A percentile compares a stretch with the other conserved stretches of the same genome.
phyloP scores from a whole-genome alignment of 2,888 invertebrate genomes.

The Clanis bilineata region DNA sequence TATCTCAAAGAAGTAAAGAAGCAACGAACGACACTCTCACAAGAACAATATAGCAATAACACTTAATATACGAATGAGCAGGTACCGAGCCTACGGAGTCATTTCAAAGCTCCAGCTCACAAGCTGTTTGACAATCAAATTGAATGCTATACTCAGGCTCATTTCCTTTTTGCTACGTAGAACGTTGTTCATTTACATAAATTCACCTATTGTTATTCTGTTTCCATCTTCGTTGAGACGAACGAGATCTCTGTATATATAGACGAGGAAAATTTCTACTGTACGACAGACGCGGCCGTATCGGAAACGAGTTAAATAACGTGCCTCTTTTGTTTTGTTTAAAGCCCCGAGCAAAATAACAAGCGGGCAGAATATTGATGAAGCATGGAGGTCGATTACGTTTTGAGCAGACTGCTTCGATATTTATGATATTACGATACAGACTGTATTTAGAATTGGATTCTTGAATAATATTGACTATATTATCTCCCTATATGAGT shows the following conservation, averaged over 20 bases:
- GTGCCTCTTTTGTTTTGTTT: conserved; percentile 70
- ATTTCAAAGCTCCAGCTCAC: conserved; percentile 57
- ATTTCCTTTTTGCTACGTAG: conserved; percentile 77
- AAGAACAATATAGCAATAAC: conserved; percentile 38
- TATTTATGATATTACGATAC: conserved; percentile 13
- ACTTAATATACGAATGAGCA: conserved; percentile 31
- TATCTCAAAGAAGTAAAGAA: not conserved
- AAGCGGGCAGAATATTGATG: conserved; percentile 72
- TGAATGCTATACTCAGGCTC: conserved; percentile 60
- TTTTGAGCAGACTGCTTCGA: conserved; percentile 16
- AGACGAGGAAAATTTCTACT: conserved; percentile 71
- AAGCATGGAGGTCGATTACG: conserved; percentile 49
- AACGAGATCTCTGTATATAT: conserved; percentile 56
- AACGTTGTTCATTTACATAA: conserved; percentile 76
- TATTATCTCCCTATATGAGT: not conserved
- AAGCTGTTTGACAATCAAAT: conserved; percentile 62
- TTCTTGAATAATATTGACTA: not conserved
- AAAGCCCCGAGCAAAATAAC: conserved; percentile 67
- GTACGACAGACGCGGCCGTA: conserved; percentile 72
- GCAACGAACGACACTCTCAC: conserved; percentile 13
- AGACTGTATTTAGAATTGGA: not conserved
- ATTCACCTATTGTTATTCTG: conserved; percentile 79
- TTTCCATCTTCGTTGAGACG: conserved; percentile 55
- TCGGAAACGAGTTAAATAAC: conserved; percentile 81
- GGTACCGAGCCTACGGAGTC: conserved; percentile 35